Conservation (phyloP, 2,888 invertebrate species). For the Clistopyga incitator region DNA sequence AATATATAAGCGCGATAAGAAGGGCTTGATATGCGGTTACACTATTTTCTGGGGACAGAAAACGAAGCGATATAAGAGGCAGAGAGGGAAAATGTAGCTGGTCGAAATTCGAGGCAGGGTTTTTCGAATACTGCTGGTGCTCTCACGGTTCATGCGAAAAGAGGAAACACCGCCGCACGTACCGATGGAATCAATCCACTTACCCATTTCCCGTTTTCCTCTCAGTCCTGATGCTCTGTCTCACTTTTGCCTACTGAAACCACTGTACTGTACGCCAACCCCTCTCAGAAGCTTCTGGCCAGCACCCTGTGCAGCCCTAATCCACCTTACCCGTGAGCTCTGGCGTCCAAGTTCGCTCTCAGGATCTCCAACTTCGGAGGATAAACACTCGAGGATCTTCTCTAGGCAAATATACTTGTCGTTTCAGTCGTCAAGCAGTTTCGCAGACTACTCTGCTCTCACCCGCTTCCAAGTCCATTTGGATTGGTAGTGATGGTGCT, state of each 20-base stretch:
- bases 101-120: constrained; percentile 41
- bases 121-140: constrained; percentile 12
- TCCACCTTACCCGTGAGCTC: constrained; percentile 62
- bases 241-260: constrained; percentile 55
- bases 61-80: constrained; percentile 9
- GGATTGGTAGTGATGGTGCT: constrained; percentile 10
- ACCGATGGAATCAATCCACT: constrained; percentile 73
- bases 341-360: constrained; percentile 62
- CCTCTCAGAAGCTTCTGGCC: constrained; percentile 76
- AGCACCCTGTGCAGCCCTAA: constrained; percentile 54
- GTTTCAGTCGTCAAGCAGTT: constrained; percentile 49
- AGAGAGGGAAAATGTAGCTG: background rate
- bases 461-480: constrained; percentile 8
- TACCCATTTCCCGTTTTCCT: constrained; percentile 64
- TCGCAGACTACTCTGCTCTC: constrained; percentile 23
- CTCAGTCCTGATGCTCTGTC: constrained; percentile 51
- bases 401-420: constrained; percentile 65
- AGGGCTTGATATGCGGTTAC: constrained; percentile 7
- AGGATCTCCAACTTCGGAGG: constrained; percentile 60
- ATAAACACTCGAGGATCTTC: constrained; percentile 61
- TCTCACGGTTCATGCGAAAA: constrained; percentile 26
- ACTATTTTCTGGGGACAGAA: constrained; percentile 2
- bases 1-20: constrained; percentile 10
- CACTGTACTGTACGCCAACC: constrained; percentile 1
- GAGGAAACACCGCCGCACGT: constrained; percentile 41